phyloP scores from a whole-genome alignment of 64 coral and sea anemone genomes.

The Trachythela sp. region DNA sequence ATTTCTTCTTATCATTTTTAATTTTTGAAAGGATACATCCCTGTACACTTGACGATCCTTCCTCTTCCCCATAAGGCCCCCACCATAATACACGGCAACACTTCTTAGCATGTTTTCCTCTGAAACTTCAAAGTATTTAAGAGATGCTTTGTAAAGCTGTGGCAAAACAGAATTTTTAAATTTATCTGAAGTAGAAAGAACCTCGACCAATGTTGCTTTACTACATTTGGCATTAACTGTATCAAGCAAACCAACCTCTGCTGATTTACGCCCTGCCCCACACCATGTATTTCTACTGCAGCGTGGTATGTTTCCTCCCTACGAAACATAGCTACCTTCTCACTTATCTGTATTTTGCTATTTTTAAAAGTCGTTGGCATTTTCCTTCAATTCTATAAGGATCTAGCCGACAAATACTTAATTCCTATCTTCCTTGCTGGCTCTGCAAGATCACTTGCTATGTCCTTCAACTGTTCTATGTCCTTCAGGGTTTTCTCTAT shows the following conservation, averaged over 20 bases:
- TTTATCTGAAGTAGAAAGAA: constrained; percentile 15
- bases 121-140: not conserved
- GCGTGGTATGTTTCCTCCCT: not conserved
- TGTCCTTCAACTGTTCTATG: not conserved
- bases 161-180: not conserved
- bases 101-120: constrained; percentile 10
- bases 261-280: not conserved
- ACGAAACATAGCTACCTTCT: not conserved
- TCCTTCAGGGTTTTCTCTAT: not conserved
- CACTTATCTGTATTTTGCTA: not conserved
- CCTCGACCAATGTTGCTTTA: not conserved
- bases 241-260: constrained; percentile 13
- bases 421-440: not conserved
- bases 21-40: not conserved
- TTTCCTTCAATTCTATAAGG: not conserved
- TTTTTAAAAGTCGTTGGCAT: constrained; percentile 5
- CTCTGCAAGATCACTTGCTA: not conserved
- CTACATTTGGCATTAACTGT: not conserved
- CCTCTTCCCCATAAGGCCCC: not conserved
- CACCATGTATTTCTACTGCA: not conserved
- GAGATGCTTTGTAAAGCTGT: constrained; percentile 10
- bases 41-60: not conserved
- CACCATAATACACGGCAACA: not conserved
- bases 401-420: not conserved
- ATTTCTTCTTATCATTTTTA: not conserved